phyloP scores from a whole-genome alignment of 2,113 vertebrate genomes.

The Coreoperca whiteheadi region DNA sequence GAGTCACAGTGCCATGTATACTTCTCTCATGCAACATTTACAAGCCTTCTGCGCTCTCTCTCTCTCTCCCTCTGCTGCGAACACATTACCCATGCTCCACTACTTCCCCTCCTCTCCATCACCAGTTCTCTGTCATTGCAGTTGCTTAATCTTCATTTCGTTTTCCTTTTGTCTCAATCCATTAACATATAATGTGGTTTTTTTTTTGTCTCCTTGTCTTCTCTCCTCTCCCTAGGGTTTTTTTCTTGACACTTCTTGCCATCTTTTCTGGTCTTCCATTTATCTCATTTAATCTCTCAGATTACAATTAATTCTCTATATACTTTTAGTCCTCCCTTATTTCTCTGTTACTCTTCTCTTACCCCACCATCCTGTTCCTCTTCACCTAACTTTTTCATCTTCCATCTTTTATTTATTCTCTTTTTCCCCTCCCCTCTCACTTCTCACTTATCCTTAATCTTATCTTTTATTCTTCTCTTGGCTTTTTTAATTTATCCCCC shows the following conservation, averaged over 20 bases:
- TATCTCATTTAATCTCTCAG: neutral
- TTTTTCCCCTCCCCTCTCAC: neutral
- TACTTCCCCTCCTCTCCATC: conserved; percentile 47
- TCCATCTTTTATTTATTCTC: conserved; percentile 5
- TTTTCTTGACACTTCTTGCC: neutral
- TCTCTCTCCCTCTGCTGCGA: conserved; percentile 41
- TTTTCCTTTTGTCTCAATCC: conserved; percentile 1
- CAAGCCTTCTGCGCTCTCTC: conserved; percentile 63
- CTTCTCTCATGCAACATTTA: conserved; percentile 83
- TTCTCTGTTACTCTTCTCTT: neutral
- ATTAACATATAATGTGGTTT: neutral
- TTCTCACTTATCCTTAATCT: neutral
- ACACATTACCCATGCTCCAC: conserved; percentile 67
- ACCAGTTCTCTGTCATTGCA: conserved; percentile 1
- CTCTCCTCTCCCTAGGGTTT: neutral
- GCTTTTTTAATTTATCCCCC: neutral
- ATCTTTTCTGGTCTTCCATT: neutral
- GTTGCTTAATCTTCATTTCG: conserved; percentile 7
- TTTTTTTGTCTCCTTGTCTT: neutral
- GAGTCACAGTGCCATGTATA: conserved; percentile 82
- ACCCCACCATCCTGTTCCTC: neutral
- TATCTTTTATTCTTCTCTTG: neutral
- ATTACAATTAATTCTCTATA: neutral
- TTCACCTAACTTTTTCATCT: neutral
- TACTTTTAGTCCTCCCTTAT: neutral